Evolutionary conservation across 2,113 vertebrate genomes (phyloP).

Genomic region (Equus przewalskii): DNA sequence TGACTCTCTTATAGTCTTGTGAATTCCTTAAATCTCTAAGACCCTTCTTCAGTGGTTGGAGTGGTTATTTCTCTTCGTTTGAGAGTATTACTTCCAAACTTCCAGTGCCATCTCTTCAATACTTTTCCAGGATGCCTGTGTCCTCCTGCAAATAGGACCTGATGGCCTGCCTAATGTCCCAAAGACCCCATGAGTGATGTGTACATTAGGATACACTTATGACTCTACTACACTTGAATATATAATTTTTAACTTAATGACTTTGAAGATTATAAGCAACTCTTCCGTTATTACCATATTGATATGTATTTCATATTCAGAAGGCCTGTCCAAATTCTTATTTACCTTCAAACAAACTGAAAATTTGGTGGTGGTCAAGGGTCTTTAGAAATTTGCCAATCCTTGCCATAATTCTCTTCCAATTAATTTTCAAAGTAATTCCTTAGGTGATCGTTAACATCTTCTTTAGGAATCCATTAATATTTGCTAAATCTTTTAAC

Average conservation of each 20-base stretch:
- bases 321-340: background rate
- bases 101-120: background rate
- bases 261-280: conserved; percentile 9
- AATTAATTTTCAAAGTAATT: conserved; percentile 46
- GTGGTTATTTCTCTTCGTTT: background rate
- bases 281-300: background rate
- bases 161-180: background rate
- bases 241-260: background rate
- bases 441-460: background rate
- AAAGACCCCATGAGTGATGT: background rate
- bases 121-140: background rate
- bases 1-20: background rate
- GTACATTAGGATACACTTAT: background rate
- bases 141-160: background rate
- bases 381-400: background rate
- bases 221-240: background rate
- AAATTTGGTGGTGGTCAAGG: background rate
- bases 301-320: background rate
- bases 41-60: background rate
- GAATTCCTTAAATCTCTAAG: background rate
- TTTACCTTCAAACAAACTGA: conserved; percentile 36
- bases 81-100: background rate
- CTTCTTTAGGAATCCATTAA: conserved; percentile 25
- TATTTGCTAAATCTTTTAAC: conserved; percentile 54
- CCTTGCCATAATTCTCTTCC: background rate